phyloP scores from a whole-genome alignment of 2,113 vertebrate species.

The Blennius ocellaris region DNA sequence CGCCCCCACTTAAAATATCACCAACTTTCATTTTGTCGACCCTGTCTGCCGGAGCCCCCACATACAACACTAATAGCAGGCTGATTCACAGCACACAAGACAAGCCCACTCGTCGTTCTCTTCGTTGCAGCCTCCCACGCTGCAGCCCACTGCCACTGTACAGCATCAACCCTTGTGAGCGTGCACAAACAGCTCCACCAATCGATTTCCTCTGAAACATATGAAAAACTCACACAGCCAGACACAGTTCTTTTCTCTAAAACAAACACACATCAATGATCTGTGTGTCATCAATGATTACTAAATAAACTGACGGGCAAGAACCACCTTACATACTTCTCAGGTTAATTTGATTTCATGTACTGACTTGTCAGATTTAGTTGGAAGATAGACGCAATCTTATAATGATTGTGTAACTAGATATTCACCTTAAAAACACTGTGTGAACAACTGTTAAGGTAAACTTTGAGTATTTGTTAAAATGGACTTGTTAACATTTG shows the following conservation, averaged over 20 bases:
- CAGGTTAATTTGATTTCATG: neutral
- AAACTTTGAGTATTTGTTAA: too few relatives aligned
- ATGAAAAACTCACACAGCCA: slow-evolving; percentile 31
- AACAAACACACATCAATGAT: neutral
- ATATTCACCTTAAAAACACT: too few relatives aligned
- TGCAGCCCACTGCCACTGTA: slow-evolving; percentile 62
- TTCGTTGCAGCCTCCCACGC: slow-evolving; percentile 61
- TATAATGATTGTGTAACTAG: neutral
- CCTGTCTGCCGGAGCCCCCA: slow-evolving; percentile 65
- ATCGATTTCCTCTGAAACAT: slow-evolving; percentile 45
- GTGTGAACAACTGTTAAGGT: too few relatives aligned
- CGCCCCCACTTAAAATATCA: slow-evolving; percentile 9
- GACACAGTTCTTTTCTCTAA: neutral
- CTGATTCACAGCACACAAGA: slow-evolving; percentile 73
- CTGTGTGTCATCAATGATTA: neutral
- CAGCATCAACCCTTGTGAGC: slow-evolving; percentile 47
- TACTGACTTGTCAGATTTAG: neutral
- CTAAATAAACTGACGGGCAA: neutral
- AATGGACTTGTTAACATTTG: too few relatives aligned
- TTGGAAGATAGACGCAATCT: neutral
- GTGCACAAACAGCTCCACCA: slow-evolving; percentile 35
- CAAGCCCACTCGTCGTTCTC: slow-evolving; percentile 68
- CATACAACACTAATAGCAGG: slow-evolving; percentile 68
- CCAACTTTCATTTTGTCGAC: slow-evolving; percentile 46
- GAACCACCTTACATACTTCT: neutral